A percentile compares a stretch with the other conserved stretches of the same genome.
These are phyloP conservation scores for Amblyornis subalaris DNA, from an alignment of 2,113 vertebrate genomes.

Conservation along the genomic window DNA sequence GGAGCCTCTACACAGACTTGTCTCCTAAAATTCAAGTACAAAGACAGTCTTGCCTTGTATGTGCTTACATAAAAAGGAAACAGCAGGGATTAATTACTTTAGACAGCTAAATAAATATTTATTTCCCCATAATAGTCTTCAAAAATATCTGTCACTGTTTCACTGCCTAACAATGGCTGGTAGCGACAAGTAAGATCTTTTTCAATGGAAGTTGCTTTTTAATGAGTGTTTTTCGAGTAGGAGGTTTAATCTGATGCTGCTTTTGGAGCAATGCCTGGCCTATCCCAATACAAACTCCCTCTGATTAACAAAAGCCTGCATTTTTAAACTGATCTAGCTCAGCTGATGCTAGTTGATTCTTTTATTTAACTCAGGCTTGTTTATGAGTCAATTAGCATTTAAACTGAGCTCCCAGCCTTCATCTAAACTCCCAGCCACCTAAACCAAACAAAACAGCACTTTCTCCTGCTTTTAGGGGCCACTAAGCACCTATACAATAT, in stretches of 20 bases:
- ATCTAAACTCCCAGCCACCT: not conserved
- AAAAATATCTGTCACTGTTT: conserved; percentile 63
- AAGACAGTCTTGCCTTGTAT: conserved; percentile 59
- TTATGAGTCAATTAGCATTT: conserved; percentile 60
- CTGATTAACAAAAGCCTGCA: conserved; percentile 53
- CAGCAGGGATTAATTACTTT: conserved; percentile 69
- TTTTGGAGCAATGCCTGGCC: conserved; percentile 45
- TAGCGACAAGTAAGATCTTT: conserved; percentile 53
- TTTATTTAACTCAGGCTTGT: conserved; percentile 50
- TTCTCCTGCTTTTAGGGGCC: not conserved
- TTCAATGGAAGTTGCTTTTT: conserved; percentile 56
- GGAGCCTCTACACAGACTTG: not conserved
- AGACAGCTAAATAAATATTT: conserved; percentile 73
- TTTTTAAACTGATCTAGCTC: conserved; percentile 50
- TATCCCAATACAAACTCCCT: conserved; percentile 40
- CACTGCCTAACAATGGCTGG: conserved; percentile 45
- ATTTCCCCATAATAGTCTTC: conserved; percentile 65
- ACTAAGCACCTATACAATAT: not conserved
- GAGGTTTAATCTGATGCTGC: conserved; percentile 53
- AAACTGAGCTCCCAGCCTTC: conserved; percentile 24
- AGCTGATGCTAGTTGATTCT: conserved; percentile 46
- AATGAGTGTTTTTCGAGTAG: conserved; percentile 52
- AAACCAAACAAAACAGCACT: conserved; percentile 12
- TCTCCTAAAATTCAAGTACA: conserved; percentile 45
- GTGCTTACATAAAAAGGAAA: conserved; percentile 68